Conservation (phyloP, 2,797 vertebrate genomes). For the Mus spretus region DNA sequence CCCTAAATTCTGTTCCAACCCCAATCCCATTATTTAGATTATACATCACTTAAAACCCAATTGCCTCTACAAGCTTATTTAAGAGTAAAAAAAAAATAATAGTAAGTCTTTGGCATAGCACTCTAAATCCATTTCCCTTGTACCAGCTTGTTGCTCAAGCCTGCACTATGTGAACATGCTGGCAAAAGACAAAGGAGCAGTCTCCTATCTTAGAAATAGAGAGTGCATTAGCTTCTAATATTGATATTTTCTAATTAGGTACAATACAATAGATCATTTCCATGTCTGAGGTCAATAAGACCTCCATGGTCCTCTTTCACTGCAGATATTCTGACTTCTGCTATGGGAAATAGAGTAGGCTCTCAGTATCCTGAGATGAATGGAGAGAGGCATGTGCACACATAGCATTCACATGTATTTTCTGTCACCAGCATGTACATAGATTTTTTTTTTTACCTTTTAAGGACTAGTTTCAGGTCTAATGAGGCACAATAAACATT, state of each 20-base stretch:
- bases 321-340: slow-evolving; percentile 79
- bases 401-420: slow-evolving; percentile 85
- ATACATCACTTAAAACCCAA: slow-evolving; percentile 74
- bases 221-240: slow-evolving; percentile 85
- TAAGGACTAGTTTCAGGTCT: slow-evolving; percentile 89
- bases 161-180: slow-evolving; percentile 74
- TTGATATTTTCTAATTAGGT: slow-evolving; percentile 89
- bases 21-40: slow-evolving; percentile 70
- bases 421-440: slow-evolving; percentile 87
- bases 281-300: slow-evolving; percentile 87
- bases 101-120: slow-evolving; percentile 75
- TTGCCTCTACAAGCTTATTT: slow-evolving; percentile 81
- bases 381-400: slow-evolving; percentile 79
- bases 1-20: slow-evolving; percentile 69
- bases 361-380: slow-evolving; percentile 73
- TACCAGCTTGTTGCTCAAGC: slow-evolving; percentile 74
- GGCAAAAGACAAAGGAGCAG: slow-evolving; percentile 77
- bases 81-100: slow-evolving; percentile 76
- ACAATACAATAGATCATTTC: slow-evolving; percentile 87
- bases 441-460: slow-evolving; percentile 88
- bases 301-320: slow-evolving; percentile 66
- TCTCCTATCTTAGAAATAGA: slow-evolving; percentile 69
- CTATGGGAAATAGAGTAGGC: slow-evolving; percentile 74
- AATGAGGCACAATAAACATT: slow-evolving; percentile 88
- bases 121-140: slow-evolving; percentile 75